Conservation (phyloP, 2,797 vertebrate genomes). For the Ibycter americanus region DNA sequence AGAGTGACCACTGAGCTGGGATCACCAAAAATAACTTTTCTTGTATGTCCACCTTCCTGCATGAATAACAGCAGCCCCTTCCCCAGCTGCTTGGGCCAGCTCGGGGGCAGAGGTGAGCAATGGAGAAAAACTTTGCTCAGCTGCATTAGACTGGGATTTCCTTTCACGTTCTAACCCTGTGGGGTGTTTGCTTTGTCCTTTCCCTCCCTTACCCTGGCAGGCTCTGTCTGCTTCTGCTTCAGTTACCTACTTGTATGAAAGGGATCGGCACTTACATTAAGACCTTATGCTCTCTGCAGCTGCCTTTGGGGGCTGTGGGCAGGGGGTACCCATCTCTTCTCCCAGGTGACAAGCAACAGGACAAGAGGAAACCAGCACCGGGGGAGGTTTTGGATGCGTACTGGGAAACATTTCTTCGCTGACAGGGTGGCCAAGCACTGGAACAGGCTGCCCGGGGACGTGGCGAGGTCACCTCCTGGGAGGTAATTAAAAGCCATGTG, state of each 20-base stretch:
- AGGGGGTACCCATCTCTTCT: too few species aligned
- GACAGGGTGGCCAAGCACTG: too few species aligned
- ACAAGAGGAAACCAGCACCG: too few species aligned
- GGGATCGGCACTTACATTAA: background rate
- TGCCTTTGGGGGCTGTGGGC: too few species aligned
- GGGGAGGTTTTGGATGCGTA: too few species aligned
- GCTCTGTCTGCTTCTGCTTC: background rate
- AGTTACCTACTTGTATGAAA: rapidly evolving
- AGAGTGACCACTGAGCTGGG: rapidly evolving
- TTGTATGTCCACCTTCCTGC: background rate
- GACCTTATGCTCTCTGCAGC: too few species aligned
- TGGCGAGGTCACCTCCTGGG: too few species aligned
- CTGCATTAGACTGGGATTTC: rapidly evolving
- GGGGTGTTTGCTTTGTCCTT: background rate
- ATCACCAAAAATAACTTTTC: background rate
- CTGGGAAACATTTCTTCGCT: too few species aligned
- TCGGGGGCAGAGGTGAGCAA: background rate
- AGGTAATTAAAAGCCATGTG: too few species aligned
- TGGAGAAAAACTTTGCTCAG: background rate
- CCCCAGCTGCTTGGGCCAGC: background rate
- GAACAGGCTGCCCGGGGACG: too few species aligned
- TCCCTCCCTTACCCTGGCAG: background rate
- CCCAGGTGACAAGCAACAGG: too few species aligned
- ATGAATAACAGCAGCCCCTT: rapidly evolving
- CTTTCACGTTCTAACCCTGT: rapidly evolving